A percentile compares a stretch with the other conserved stretches of the same genome.
phyloP scores from a whole-genome alignment of 1,140 invertebrate species.

The Drosophila cardini region DNA sequence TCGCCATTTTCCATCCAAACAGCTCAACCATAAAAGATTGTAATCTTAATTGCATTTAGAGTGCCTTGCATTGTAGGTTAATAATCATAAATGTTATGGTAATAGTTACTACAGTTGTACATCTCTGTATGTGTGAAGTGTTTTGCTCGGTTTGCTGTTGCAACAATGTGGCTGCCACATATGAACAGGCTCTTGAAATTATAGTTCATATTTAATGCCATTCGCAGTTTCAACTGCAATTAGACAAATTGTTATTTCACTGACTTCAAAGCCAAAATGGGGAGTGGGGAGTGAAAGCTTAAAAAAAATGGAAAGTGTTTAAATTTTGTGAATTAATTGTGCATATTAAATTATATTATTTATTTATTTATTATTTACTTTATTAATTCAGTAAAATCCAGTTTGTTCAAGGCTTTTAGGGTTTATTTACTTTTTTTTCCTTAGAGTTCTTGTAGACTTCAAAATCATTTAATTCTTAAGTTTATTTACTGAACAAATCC shows the following conservation, averaged over 20 bases:
- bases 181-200: conserved; percentile 36
- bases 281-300: neutral
- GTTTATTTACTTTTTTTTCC: neutral
- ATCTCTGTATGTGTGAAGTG: conserved; percentile 47
- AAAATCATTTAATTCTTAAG: neutral
- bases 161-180: conserved; percentile 48
- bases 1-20: conserved; percentile 46
- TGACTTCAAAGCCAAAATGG: neutral
- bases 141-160: conserved; percentile 45
- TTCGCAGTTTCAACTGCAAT: conserved; percentile 35
- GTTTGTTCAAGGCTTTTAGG: too few relatives aligned
- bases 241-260: conserved; percentile 51
- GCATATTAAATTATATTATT: too few relatives aligned
- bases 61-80: conserved; percentile 82
- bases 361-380: too few relatives aligned
- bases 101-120: conserved; percentile 66
- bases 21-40: conserved; percentile 73
- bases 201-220: conserved; percentile 45
- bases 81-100: conserved; percentile 83
- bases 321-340: neutral
- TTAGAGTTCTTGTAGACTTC: neutral
- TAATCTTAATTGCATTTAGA: conserved; percentile 83
- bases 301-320: neutral
- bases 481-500: neutral
- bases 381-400: too few relatives aligned